Percentiles rank a stretch among this genome's conserved stretches.
Evolutionary conservation across 2,113 vertebrate species (phyloP).

Genomic region (Tetrax tetrax): DNA sequence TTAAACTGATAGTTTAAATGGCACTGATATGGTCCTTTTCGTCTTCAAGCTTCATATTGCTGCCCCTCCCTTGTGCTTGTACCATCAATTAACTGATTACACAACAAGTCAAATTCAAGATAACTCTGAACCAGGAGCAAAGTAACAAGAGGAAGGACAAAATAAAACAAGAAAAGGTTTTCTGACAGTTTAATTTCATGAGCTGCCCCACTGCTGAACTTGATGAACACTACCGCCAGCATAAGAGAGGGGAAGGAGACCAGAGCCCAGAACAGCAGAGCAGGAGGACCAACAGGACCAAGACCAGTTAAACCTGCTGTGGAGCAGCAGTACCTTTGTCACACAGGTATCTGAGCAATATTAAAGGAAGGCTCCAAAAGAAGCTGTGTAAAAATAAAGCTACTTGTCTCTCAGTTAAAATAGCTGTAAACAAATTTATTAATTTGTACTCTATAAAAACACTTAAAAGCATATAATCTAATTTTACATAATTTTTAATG

Average conservation of each 20-base stretch:
- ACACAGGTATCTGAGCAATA: neutral
- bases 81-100: neutral
- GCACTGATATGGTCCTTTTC: neutral
- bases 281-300: neutral
- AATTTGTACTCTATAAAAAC: neutral
- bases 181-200: neutral
- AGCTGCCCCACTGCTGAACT: neutral
- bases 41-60: neutral
- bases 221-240: rapidly evolving
- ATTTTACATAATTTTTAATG: neutral
- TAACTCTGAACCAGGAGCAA: neutral
- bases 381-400: neutral
- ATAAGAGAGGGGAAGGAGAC: neutral
- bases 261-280: neutral
- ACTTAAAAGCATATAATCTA: neutral
- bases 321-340: neutral
- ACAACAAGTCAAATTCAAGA: neutral
- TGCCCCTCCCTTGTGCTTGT: neutral
- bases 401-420: neutral
- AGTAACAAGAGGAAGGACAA: neutral
- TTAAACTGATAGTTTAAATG: neutral
- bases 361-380: neutral
- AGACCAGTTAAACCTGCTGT: neutral
- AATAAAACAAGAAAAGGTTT: neutral
- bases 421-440: neutral